Evolutionary conservation across 2,113 vertebrate species (phyloP), one percentile per base, ranked within the genome.

Genomic region (Tauraco erythrolophus): DNA sequence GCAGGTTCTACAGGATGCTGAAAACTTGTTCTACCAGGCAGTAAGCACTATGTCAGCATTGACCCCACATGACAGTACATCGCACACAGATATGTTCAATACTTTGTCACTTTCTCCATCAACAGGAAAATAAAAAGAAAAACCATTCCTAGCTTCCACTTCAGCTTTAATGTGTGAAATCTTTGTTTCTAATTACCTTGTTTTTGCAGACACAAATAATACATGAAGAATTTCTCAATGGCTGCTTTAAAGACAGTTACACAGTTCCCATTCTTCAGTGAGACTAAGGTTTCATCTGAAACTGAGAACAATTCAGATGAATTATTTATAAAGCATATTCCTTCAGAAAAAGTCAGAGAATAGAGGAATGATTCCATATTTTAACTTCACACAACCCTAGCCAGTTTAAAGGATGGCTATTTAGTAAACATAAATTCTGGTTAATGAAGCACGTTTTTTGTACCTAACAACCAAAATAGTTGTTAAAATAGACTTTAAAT

Each of bases 11-110:
- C 8, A 33, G 33, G 16, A 57, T 37, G 33, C 21, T 66, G 24
- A 79, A 75, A 8, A 54, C 9, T 60, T 61, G 27, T 39, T 22
- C 23, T 37, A 5, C 9, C 9, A 48, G 9, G 14, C 24, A 48
- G 3, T 1, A 39, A 57, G 22, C 22, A 19, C 50, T 80, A 35
- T 19, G 16, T 33, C 23, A 70, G 7, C 30, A 18, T 53, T 77
- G 11, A 25, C 9, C 0, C 0, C 7, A 33, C 7, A 27, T 31
- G 28, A 43, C 16, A 54, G 5, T 10, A 25, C 8, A 35, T 43
- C 7, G 3, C 16, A 60, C 13, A 35, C 1, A 14, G 21, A 5
- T 75, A 45, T 5, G 1, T 87, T 57, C 35, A 70, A 14, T 24
- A 48, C 8, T 50, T 78, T 51, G 62, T 39, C 19, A 70, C 33